Conservation (phyloP, 2,113 vertebrate genomes). For the Cervus canadensis region DNA sequence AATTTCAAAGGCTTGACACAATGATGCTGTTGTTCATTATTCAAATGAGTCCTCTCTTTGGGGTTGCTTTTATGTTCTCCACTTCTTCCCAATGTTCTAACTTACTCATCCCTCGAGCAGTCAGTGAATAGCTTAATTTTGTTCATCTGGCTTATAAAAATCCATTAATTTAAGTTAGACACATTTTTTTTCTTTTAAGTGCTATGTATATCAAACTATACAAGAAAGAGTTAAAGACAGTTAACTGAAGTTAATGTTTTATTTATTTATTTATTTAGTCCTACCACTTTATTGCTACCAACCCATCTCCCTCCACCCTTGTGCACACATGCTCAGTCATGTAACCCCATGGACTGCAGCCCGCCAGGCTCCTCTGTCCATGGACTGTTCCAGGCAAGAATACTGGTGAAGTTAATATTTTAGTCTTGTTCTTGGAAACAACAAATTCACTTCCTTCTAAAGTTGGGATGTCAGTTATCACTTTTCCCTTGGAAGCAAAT, state of each 20-base stretch:
- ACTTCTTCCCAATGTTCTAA: conserved; percentile 30
- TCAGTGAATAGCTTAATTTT: conserved; percentile 29
- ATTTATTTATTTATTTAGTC: neutral
- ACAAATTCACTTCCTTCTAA: neutral
- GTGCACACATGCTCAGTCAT: too few relatives aligned
- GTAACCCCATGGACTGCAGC: too few relatives aligned
- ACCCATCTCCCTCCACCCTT: too few relatives aligned
- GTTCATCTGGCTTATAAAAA: neutral
- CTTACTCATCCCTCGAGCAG: neutral
- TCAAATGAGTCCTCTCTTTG: neutral
- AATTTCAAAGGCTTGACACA: conserved; percentile 24
- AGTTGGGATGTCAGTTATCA: neutral
- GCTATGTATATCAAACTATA: neutral
- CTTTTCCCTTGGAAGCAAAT: neutral
- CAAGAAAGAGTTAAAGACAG: neutral
- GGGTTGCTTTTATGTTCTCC: conserved; percentile 16
- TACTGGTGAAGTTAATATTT: neutral
- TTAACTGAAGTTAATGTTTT: neutral
- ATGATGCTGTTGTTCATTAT: neutral
- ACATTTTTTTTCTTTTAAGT: conserved; percentile 14
- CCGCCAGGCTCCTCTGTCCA: too few relatives aligned
- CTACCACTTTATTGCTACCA: too few relatives aligned
- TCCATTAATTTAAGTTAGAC: conserved; percentile 6
- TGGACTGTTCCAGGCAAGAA: too few relatives aligned
- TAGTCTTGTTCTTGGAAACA: conserved; percentile 11